Base-by-base conservation (phyloP, 2,113 vertebrate species). In the Bubo bubo region DNA sequence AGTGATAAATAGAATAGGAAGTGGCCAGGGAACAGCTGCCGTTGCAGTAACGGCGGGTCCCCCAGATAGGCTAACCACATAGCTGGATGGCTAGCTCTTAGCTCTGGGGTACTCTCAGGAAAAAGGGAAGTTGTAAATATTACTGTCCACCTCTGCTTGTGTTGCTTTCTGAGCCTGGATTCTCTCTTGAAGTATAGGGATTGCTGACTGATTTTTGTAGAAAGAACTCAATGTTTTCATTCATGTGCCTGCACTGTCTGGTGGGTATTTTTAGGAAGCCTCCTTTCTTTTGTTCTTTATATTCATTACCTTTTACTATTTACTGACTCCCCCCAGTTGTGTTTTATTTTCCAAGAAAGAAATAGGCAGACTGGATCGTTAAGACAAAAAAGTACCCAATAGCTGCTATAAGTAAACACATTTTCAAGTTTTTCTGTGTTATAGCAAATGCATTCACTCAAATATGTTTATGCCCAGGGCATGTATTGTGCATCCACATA, bases 11-110 rank as follows among this genome's bases (percentile, higher is more conserved):
- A 23, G 43, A 81, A 10, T 53, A 19, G 70, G 53, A 92, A 55
- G 39, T 43, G 49, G 24, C 52, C 3, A 8, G 68, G 72, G 20
- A 72, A 2, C 60, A 47, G 34, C 62, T 84, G 64, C 64, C 39
- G 43, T 84, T 66, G 14, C 6, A 19, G 8, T 7, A 26, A 14
- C 2, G 0, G 27, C 1, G 2, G 3, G 15, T 63, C n/a, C 58
- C 58, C 0, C 9, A 55, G 47, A 4, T 20, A 28, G 17, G 16
- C 67, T 90, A 34, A 62, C 24, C 21, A 11, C 53, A 5, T 27
- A 53, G 58, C 52, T 81, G 47, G 22, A 5, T 79, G 80, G 18
- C 35, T 45, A 9, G 19, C 49, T 67, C 26, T 60, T 68, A 32
- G 35, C 35, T 79, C 11, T 10, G 26, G 45, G 39, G 15, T 56